These are phyloP conservation scores for Metridium senile DNA, from an alignment of 92 coral and sea anemone genomes.

Conservation along the genomic window DNA sequence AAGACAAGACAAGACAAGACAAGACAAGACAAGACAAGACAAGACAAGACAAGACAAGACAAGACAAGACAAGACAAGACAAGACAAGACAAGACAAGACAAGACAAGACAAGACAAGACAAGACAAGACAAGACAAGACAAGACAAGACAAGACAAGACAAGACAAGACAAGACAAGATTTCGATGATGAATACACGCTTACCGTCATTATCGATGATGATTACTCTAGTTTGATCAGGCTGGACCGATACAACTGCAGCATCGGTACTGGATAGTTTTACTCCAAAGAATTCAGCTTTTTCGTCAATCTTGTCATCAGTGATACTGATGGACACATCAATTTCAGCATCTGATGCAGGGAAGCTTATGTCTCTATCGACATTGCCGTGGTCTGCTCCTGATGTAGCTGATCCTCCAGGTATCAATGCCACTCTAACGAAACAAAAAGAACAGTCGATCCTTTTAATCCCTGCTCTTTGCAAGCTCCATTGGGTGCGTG, in stretches of 20 bases:
- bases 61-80: no score
- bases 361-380: not conserved
- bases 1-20: no score
- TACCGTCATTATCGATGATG: not conserved
- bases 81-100: not conserved
- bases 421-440: no score
- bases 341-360: not conserved
- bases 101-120: not conserved
- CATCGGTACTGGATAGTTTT: not conserved
- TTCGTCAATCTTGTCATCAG: not conserved
- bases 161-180: not conserved
- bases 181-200: no score
- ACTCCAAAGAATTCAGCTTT: not conserved
- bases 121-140: no score
- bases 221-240: not conserved
- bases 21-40: not conserved
- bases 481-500: no score
- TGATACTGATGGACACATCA: not conserved
- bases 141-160: not conserved
- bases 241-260: not conserved
- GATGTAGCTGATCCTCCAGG: no score
- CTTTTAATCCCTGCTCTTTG: no score
- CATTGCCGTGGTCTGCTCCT: not conserved
- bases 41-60: not conserved
- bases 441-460: no score